A percentile compares a stretch with the other conserved stretches of the same genome.
Evolutionary conservation across 2,113 vertebrate genomes (phyloP).

Genomic region (Dicrurus megarhynchus): DNA sequence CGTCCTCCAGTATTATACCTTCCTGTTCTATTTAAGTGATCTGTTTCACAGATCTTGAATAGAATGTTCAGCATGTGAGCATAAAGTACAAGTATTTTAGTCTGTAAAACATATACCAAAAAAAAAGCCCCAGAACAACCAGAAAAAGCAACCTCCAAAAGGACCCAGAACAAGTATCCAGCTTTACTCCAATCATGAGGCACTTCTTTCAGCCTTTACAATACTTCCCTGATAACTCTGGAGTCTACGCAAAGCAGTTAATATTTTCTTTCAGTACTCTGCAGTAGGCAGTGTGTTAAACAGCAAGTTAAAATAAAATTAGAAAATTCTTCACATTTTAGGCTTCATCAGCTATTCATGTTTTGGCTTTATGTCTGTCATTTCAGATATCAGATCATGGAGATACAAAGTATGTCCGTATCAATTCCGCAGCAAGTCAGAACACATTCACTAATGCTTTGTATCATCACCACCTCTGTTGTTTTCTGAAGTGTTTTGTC

Average conservation of each 20-base stretch:
- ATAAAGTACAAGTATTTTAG: background rate
- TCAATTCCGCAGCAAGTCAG: background rate
- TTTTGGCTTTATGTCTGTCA: background rate
- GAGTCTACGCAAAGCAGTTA: background rate
- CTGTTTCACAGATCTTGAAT: background rate
- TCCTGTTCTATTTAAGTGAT: background rate
- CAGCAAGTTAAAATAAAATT: background rate
- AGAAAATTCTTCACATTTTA: background rate
- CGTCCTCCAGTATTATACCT: background rate
- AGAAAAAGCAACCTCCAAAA: background rate
- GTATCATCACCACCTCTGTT: background rate
- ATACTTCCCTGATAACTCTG: background rate
- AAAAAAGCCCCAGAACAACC: background rate
- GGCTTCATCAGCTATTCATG: background rate
- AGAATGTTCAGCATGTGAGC: background rate
- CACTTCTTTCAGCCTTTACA: background rate
- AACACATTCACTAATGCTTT: background rate
- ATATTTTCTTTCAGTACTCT: background rate
- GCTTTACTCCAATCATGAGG: background rate
- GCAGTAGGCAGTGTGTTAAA: background rate
- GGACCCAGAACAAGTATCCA: background rate
- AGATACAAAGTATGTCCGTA: background rate
- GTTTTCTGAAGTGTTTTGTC: background rate
- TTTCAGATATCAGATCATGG: background rate
- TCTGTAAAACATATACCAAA: background rate